Conservation (phyloP, 2,797 vertebrate species). For the Dicrostonyx torquatus region DNA sequence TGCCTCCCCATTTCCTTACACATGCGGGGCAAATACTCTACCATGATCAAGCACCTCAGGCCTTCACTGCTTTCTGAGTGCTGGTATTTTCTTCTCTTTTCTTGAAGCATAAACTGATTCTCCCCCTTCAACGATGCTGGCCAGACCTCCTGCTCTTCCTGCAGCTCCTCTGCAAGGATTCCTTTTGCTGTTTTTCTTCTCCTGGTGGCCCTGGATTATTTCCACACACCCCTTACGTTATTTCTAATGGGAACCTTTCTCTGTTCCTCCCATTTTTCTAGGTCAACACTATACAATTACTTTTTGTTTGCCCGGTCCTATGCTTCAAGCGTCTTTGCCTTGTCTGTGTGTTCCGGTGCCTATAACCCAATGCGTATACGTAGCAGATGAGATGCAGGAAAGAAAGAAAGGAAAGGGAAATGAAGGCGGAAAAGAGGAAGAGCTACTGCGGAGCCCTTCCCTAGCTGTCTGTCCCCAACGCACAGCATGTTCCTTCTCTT, state of each 20-base stretch:
- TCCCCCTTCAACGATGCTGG: rapidly evolving
- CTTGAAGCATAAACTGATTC: not conserved
- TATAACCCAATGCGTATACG: not conserved
- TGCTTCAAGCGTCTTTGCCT: not conserved
- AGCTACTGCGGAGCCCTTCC: not conserved
- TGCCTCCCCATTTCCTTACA: no score
- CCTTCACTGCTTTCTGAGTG: not conserved
- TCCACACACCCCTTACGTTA: not conserved
- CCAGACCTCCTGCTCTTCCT: not conserved
- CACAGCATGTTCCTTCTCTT: not conserved
- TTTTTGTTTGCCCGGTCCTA: not conserved
- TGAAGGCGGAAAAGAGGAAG: no score
- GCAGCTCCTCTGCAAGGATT: not conserved
- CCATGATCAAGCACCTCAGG: rapidly evolving
- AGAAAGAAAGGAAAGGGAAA: not conserved
- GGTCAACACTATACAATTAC: not conserved
- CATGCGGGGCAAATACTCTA: not conserved
- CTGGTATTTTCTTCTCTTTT: not conserved
- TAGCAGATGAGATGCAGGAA: no score
- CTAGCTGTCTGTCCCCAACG: rapidly evolving
- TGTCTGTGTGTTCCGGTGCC: no score
- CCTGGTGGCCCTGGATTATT: not conserved
- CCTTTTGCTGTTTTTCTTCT: not conserved
- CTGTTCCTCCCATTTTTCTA: not conserved
- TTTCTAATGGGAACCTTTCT: not conserved